A percentile compares a stretch with the other conserved stretches of the same genome.
Conservation (phyloP, 1,140 invertebrate species). For the Pseudomyrmex sp. region DNA sequence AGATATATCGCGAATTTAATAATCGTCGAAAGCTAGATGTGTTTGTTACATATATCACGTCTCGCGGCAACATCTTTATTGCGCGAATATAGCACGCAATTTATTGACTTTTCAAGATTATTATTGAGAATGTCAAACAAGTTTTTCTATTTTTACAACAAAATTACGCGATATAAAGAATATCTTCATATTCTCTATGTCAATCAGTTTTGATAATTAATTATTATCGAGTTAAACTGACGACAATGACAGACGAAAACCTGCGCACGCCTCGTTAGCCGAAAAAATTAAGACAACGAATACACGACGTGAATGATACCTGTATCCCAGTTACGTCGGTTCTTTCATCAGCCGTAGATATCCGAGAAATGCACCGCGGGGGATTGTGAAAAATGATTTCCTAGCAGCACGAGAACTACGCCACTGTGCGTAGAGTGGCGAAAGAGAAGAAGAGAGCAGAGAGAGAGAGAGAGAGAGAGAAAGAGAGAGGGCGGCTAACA, state of each 20-base stretch:
- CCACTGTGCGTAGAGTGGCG: constrained; percentile 68
- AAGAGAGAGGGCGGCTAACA: constrained; percentile 80
- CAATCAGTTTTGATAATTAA: not conserved
- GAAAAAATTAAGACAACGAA: constrained; percentile 14
- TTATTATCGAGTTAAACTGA: not conserved
- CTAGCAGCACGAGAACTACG: constrained; percentile 65
- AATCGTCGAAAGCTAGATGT: not conserved
- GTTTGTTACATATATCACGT: not conserved
- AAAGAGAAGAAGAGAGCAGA: constrained; percentile 73
- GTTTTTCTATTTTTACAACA: not conserved
- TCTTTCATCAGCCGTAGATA: constrained; percentile 46
- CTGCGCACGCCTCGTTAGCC: not conserved
- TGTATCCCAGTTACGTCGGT: constrained; percentile 29
- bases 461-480: constrained; percentile 62
- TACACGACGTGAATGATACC: constrained; percentile 20
- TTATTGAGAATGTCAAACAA: not conserved
- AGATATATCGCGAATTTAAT: not conserved
- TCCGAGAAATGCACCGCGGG: constrained; percentile 50
- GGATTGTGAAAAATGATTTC: constrained; percentile 58
- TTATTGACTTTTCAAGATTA: constrained; percentile 1
- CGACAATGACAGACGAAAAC: not conserved
- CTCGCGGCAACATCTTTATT: not conserved
- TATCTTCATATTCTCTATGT: not conserved
- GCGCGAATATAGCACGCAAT: not conserved
- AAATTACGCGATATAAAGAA: not conserved